phyloP scores from a whole-genome alignment of 1,140 invertebrate species.

The Pseudoatta argentina region DNA sequence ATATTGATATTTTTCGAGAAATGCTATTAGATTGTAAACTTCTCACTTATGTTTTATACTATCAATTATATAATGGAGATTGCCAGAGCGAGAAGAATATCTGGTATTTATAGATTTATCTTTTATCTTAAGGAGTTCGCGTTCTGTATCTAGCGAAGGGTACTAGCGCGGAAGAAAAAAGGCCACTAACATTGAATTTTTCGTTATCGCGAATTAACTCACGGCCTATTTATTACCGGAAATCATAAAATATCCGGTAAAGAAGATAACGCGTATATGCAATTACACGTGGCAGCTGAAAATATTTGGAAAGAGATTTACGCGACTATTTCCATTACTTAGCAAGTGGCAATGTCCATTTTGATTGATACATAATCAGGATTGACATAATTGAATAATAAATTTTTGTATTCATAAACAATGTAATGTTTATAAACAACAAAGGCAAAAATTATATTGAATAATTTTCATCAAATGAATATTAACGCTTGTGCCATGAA shows the following conservation, averaged over 20 bases:
- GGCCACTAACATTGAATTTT: constrained; percentile 65
- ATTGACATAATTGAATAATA: constrained; percentile 32
- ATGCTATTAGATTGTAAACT: constrained; percentile 81
- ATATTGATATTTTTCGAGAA: constrained; percentile 77
- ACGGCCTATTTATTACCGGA: constrained; percentile 59
- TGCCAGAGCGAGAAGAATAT: constrained; percentile 69
- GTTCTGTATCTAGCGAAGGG: neutral
- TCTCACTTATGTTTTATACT: constrained; percentile 78
- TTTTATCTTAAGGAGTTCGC: constrained; percentile 75
- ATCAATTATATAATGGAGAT: constrained; percentile 74
- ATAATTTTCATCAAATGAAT: constrained; percentile 14
- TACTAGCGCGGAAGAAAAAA: constrained; percentile 11
- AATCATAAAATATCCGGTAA: constrained; percentile 58
- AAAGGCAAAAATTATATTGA: neutral
- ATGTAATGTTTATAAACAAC: neutral
- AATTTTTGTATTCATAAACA: neutral
- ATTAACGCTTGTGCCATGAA: neutral
- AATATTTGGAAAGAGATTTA: constrained; percentile 53
- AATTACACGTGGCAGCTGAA: constrained; percentile 77
- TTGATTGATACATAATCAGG: constrained; percentile 27
- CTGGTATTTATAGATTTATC: constrained; percentile 76
- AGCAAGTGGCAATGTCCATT: neutral
- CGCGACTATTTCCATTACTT: constrained; percentile 46
- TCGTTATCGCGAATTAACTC: constrained; percentile 54
- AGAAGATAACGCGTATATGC: constrained; percentile 58